Evolutionary conservation across 2,113 vertebrate species (phyloP).

Genomic region (Fregetta grallaria): DNA sequence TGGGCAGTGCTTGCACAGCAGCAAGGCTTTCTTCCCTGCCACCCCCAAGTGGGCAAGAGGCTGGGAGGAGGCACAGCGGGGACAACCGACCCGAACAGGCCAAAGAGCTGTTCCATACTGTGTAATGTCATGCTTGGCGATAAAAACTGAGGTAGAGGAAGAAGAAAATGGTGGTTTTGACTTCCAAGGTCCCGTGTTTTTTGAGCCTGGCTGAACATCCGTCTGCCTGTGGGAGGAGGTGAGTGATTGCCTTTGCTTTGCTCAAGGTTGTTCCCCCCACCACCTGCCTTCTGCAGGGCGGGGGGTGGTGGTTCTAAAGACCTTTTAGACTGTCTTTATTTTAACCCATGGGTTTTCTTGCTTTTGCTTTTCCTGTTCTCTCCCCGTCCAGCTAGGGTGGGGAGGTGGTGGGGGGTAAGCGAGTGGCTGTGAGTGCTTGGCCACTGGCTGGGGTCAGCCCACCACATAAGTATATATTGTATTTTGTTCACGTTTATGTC

Average conservation of each 20-base stretch:
- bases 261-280: neutral
- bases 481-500: neutral
- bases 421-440: neutral
- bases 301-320: no score
- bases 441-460: neutral
- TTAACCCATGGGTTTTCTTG: neutral
- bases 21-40: neutral
- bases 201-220: neutral
- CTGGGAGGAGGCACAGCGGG: neutral
- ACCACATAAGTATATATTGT: neutral
- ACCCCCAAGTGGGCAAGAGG: neutral
- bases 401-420: neutral
- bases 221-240: neutral
- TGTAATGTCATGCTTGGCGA: neutral
- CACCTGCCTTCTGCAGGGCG: no score
- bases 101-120: neutral
- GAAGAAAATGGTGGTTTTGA: neutral
- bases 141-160: no score
- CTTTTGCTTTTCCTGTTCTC: neutral
- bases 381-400: fast-evolving
- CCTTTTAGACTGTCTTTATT: neutral
- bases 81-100: neutral
- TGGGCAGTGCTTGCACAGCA: neutral
- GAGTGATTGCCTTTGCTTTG: neutral
- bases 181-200: neutral